Evolutionary conservation across 2,113 vertebrate species (phyloP), one percentile per base, ranked within the genome.

Genomic region (Macaca fascicularis): DNA sequence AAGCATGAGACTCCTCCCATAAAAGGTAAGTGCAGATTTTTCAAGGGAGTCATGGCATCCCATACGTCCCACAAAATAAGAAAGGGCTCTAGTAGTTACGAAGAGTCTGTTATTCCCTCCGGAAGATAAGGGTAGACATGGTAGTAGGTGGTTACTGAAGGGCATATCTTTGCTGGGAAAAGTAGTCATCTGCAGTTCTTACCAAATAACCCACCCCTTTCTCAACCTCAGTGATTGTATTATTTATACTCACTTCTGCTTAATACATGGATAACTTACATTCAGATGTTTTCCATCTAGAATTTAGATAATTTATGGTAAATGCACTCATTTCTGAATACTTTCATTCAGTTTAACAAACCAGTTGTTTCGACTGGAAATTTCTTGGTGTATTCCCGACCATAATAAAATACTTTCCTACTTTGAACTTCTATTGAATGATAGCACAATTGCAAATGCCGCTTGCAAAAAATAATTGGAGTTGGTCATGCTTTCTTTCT

Each of bases 391-490:
- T 75, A 45, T 45, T 10, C 9, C 4, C 55, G 40, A 20, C 19
- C 25, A 23, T 82, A 87, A 43, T 52, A 52, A 94, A 50, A 48
- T 69, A 93, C n/a, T 87, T 83, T 87, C n/a, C 35, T 79, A 64
- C n/a, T 90, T 38, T 75, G 86, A 61, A 89, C 9, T 50, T 93
- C 40, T 64, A 52, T 79, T 75, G 40, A 92, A 94, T 59, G 14
- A 59, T 40, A 81, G 70, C 52, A 95, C 61, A 84, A 75, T 82
- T 89, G 32, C 64, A 93, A 11, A 67, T 14, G 6, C 75, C 40
- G 10, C 52, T 90, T 92, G 43, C 84, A 93, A 90, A 91, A 97
- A 94, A 92, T 96, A 92, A 93, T 38, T 96, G 80, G 45, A 95
- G 22, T 69, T 67, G 32, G 38, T 92, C 64, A 78, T 70, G 81